These are phyloP conservation scores for Sturnira hondurensis DNA, from an alignment of 2,113 vertebrate species.

Conservation along the genomic window DNA sequence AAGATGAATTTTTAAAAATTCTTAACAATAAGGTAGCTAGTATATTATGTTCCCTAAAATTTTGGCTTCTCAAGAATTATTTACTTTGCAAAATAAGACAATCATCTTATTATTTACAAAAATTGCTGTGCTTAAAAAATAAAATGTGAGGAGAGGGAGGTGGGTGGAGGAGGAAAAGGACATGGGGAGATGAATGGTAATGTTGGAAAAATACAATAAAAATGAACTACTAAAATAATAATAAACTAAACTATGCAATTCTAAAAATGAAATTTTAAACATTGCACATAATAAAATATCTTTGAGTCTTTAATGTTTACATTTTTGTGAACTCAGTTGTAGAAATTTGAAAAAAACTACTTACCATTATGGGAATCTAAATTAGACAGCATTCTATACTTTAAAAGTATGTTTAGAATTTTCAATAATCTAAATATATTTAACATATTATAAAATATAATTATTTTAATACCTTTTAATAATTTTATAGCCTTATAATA, in stretches of 20 bases:
- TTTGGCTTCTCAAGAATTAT: neutral
- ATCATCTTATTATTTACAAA: neutral
- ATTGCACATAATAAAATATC: neutral
- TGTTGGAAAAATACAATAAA: too few species aligned
- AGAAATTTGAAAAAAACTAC: neutral
- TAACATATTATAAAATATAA: too few species aligned
- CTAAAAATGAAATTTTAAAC: neutral
- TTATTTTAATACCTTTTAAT: too few species aligned
- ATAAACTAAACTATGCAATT: too few species aligned
- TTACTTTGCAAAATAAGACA: neutral
- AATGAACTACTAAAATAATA: too few species aligned
- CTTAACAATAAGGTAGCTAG: neutral
- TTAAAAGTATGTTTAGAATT: neutral
- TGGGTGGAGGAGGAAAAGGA: too few species aligned
- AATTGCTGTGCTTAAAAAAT: neutral
- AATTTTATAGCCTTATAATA: too few species aligned
- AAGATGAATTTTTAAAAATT: neutral
- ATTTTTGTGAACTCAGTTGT: neutral
- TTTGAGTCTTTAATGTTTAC: neutral
- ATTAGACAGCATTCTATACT: neutral
- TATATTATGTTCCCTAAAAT: neutral
- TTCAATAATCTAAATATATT: neutral
- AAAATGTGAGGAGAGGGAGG: neutral
- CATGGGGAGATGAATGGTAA: too few species aligned
- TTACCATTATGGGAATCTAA: neutral